phyloP scores from a whole-genome alignment of 1,140 invertebrate species.

The Solen grandis region DNA sequence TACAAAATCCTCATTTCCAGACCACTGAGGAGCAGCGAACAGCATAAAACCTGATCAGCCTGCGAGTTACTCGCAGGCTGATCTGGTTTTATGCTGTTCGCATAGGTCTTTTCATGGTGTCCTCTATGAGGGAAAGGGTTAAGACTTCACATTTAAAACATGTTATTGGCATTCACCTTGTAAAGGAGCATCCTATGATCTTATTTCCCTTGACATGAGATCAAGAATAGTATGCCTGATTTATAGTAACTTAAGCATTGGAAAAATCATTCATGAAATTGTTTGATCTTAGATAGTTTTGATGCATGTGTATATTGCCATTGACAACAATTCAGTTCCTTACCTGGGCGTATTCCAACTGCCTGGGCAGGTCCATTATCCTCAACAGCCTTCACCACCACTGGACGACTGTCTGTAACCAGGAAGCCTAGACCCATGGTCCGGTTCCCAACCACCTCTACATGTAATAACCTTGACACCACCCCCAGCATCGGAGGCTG shows the following conservation, averaged over 20 bases:
- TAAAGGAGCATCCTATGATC: neutral
- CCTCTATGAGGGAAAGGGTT: too few relatives aligned
- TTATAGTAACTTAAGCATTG: neutral
- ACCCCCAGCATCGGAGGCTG: slow-evolving; percentile 76
- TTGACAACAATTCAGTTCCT: too few relatives aligned
- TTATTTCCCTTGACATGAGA: neutral
- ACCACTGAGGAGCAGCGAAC: too few relatives aligned
- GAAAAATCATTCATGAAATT: neutral
- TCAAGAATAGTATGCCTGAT: neutral
- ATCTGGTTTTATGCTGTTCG: too few relatives aligned
- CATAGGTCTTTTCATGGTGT: too few relatives aligned
- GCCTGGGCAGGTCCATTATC: slow-evolving; percentile 69
- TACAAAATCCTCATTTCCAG: too few relatives aligned
- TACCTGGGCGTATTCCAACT: slow-evolving; percentile 75
- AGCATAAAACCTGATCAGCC: too few relatives aligned
- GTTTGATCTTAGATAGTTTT: neutral
- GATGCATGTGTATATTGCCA: too few relatives aligned
- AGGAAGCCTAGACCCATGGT: slow-evolving; percentile 72
- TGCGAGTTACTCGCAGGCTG: too few relatives aligned
- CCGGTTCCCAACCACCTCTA: slow-evolving; percentile 64
- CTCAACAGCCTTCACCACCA: slow-evolving; percentile 72
- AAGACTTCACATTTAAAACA: too few relatives aligned
- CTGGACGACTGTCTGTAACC: slow-evolving; percentile 67
- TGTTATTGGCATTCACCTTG: too few relatives aligned
- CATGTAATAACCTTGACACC: slow-evolving; percentile 72